These are phyloP conservation scores for Biston stratarius DNA, from an alignment of 2,888 invertebrate genomes.

Conservation along the genomic window DNA sequence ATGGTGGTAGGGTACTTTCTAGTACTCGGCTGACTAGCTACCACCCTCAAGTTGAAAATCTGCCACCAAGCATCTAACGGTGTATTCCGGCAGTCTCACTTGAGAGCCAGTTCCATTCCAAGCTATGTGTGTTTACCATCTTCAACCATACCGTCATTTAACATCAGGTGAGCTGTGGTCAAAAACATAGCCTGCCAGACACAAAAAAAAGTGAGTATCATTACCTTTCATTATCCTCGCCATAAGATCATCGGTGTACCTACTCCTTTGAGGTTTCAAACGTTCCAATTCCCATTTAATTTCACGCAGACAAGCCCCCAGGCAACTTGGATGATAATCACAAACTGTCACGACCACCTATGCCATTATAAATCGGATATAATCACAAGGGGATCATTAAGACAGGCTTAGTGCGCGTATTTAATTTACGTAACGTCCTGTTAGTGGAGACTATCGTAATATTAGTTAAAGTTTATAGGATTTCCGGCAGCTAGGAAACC, in stretches of 20 bases:
- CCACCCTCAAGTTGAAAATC: too few species aligned
- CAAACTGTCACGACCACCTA: constrained; percentile 43
- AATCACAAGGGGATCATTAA: constrained; percentile 34
- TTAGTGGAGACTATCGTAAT: constrained; percentile 64
- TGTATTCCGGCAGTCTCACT: too few species aligned
- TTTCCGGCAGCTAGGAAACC: constrained; percentile 78
- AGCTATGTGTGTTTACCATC: too few species aligned
- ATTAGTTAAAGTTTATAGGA: constrained; percentile 80
- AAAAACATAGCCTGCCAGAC: too few species aligned
- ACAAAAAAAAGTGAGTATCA: neutral
- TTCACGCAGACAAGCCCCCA: constrained; percentile 33
- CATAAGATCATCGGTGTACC: constrained; percentile 3
- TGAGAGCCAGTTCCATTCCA: too few species aligned
- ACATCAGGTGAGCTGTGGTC: too few species aligned
- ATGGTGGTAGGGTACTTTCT: too few species aligned
- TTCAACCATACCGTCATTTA: too few species aligned
- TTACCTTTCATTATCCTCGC: neutral
- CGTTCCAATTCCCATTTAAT: constrained; percentile 32
- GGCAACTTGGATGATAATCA: constrained; percentile 41
- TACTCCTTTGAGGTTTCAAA: constrained; percentile 25
- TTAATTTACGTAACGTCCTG: constrained; percentile 45
- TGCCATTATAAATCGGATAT: constrained; percentile 39
- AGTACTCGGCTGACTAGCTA: too few species aligned
- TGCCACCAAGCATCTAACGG: too few species aligned
- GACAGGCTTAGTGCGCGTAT: constrained; percentile 32